Base-by-base conservation (phyloP, 2,797 vertebrate genomes). In the Ibycter americanus region DNA sequence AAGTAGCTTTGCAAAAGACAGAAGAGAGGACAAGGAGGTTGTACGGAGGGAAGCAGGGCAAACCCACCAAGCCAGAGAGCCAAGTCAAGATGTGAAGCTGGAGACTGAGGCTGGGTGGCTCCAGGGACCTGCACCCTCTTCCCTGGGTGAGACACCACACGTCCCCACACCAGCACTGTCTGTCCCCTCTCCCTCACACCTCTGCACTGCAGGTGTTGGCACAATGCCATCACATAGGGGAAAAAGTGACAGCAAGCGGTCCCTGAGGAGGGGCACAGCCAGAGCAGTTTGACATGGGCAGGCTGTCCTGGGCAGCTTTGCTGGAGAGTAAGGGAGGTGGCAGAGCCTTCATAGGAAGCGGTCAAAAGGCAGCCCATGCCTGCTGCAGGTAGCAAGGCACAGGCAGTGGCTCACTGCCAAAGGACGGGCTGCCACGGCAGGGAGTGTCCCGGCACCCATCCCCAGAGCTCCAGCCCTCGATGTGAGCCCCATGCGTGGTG, bases 91-190 rank as follows among this genome's bases (percentile, higher is more conserved):
- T 11, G 34, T 13, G 47, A 87, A 54, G 56, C 49, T 47, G 54
- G 12, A 76, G 27, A 34, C 12, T 6, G 31, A 71, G 32, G 13
- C 61, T 70, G 71, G 20, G n/a, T 36, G 20, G 27, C 47, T 93
- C 46, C 36, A 27, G 54, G 55, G 15, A 89, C 54, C 29, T 34
- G 40, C 2, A 0, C 14, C n/a, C 25, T 40, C 55, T 47, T 55
- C 32, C 55, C 29, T 0, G 1, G 16, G 15, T 0, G 6, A 61
- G 38, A 58, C 1, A 6, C 6, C 0, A 0, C 55, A 67, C 0
- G 0, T 42, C 46, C 44, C 56, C 42, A 32, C 19, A 7, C 14
- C 18, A 38, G 16, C 40, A 47, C 19, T 0, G 0, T 0, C 0
- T 7, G 56, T 61, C 4, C 42, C 46, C 44, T 5, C 5, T 42